Evolutionary conservation across 2,797 vertebrate species (phyloP), one percentile per base, ranked within the genome.

Genomic region (Gymnothorax reevesii): DNA sequence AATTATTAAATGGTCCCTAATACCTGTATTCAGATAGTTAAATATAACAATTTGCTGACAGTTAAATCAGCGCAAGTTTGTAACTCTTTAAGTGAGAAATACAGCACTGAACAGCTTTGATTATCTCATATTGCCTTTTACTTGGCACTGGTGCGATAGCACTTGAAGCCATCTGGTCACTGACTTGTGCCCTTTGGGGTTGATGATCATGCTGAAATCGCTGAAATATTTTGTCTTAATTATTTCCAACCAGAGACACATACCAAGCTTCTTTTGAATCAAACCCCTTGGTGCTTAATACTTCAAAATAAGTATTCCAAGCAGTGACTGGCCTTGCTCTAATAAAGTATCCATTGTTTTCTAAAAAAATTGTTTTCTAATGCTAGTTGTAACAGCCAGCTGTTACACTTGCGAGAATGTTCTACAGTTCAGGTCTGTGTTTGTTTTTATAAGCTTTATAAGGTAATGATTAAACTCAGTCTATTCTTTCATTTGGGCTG

Each of bases 141-240:
- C 15, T 52, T 79, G 4, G 42, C 17, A 20, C 52, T 52, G 6
- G 33, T 20, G 22, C 8, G 42, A 79, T 52, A 20, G 75, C 75
- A 83, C 88, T 59, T 88, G 66, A 83, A 83, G 83, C 75, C 83
- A 87, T 88, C 88, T 85, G 85, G 80, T 87, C 83, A 83, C 86
- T 84, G 80, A 69, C 85, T 87, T 84, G 57, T 85, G 20, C 59
- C 84, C 83, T 85, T 54, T 84, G 87, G 82, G 86, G 33, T 57
- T 84, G 73, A 88, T 87, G 84, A 89, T 83, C 66, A 83, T 57
- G 83, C 73, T 62, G 85, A 85, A 88, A 88, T 84, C 82, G 84
- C 57, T 77, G 79, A 88, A 88, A 88, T 82, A 71, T 79, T 42
- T 87, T 54, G 77, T 64, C 69, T 66, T 82, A 84, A 83, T 89